phyloP scores from a whole-genome alignment of 2,888 invertebrate genomes.

The Abrostola tripartita region DNA sequence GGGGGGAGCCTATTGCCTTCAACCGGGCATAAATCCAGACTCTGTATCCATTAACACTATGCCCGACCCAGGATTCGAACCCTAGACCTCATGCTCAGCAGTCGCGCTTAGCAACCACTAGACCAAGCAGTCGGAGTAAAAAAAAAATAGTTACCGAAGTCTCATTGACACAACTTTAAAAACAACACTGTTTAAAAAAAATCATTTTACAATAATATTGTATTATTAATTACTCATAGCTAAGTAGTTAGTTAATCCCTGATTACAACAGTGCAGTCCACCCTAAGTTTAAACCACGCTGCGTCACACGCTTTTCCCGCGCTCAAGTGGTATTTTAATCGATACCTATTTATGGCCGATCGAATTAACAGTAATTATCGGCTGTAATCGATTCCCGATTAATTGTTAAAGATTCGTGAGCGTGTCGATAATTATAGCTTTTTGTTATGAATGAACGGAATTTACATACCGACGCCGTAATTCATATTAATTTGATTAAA shows the following conservation, averaged over 20 bases:
- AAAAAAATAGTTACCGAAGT: background rate
- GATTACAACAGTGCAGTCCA: slow-evolving; percentile 13
- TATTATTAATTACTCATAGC: too few relatives aligned
- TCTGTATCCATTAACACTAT: too few relatives aligned
- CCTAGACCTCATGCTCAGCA: too few relatives aligned
- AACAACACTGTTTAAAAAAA: too few relatives aligned
- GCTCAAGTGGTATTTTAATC: slow-evolving; percentile 53
- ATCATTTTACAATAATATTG: too few relatives aligned
- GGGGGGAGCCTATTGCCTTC: too few relatives aligned
- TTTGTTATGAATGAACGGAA: slow-evolving; percentile 22
- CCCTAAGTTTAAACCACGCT: slow-evolving; percentile 25
- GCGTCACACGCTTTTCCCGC: slow-evolving; percentile 22
- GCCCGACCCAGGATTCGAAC: too few relatives aligned
- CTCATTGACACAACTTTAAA: too few relatives aligned
- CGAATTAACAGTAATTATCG: slow-evolving; percentile 60
- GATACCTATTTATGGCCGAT: slow-evolving; percentile 59
- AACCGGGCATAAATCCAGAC: too few relatives aligned
- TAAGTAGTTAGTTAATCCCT: background rate
- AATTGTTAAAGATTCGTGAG: slow-evolving; percentile 37
- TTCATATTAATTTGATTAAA: slow-evolving; percentile 32
- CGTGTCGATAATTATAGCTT: slow-evolving; percentile 46
- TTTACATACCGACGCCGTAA: slow-evolving; percentile 17
- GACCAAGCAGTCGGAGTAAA: background rate
- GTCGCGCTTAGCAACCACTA: background rate
- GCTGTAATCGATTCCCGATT: slow-evolving; percentile 47